Conservation (phyloP, 2,113 vertebrate species). For the Prinia subflava region DNA sequence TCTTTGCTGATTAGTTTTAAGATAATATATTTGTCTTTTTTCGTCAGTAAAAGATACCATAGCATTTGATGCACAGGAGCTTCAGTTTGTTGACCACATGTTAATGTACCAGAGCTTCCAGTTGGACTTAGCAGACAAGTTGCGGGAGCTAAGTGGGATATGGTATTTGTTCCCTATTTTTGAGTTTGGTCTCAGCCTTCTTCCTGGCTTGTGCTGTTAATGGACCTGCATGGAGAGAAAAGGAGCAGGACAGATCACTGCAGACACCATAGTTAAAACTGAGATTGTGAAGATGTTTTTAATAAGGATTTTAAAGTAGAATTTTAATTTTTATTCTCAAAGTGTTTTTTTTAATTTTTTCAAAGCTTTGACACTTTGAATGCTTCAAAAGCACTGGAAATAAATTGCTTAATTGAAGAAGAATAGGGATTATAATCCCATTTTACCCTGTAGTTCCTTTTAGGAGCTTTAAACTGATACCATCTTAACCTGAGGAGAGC, state of each 20-base stretch:
- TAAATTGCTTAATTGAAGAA: neutral
- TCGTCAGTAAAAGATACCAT: neutral
- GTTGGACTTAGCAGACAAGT: fast-evolving
- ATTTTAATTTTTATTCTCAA: neutral
- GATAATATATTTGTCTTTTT: neutral
- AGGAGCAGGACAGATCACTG: neutral
- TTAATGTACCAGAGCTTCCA: neutral
- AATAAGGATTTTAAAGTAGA: neutral
- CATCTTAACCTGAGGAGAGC: neutral
- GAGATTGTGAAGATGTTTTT: neutral
- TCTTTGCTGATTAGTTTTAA: neutral
- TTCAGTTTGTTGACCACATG: neutral
- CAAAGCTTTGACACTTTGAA: neutral
- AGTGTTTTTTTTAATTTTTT: neutral
- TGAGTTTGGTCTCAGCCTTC: neutral
- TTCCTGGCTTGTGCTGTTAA: neutral
- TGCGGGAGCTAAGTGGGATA: neutral
- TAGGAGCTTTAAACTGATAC: neutral
- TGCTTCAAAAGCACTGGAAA: neutral
- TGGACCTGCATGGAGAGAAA: neutral
- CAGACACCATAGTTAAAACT: fast-evolving
- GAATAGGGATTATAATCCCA: neutral
- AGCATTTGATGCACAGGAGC: neutral
- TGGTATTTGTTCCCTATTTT: neutral
- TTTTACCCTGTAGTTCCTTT: neutral